phyloP scores from a whole-genome alignment of 2,113 vertebrate species.

The Nipponia nippon region DNA sequence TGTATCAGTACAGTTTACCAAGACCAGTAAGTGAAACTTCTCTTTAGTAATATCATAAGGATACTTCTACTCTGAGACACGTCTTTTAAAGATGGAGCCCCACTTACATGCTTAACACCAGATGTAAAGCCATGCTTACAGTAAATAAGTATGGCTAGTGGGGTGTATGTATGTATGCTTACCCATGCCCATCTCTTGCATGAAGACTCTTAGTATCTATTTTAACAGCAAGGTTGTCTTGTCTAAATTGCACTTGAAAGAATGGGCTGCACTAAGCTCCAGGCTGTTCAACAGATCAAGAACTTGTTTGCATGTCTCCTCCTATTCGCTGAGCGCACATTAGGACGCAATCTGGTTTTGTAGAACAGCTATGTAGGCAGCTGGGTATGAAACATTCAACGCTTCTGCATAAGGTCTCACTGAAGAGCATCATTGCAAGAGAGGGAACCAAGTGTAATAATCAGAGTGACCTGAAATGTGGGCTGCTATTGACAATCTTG shows the following conservation, averaged over 20 bases:
- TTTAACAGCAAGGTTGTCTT: neutral
- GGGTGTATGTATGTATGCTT: neutral
- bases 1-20: conserved; percentile 94
- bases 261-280: neutral
- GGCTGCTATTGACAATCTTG: neutral
- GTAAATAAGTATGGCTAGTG: neutral
- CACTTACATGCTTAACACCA: neutral
- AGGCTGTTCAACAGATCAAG: neutral
- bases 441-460: neutral
- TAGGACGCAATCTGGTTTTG: neutral
- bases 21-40: conserved; percentile 83
- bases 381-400: neutral
- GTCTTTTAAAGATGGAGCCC: neutral
- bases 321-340: neutral
- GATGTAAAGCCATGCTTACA: neutral
- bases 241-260: neutral
- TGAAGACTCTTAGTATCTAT: neutral
- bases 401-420: neutral
- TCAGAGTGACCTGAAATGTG: neutral
- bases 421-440: neutral
- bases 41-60: neutral
- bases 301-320: neutral
- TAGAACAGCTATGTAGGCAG: neutral
- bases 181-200: neutral
- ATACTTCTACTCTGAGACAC: neutral